Conservation (phyloP, 64 coral and sea anemone species). For the Catalaphyllia jardinei region DNA sequence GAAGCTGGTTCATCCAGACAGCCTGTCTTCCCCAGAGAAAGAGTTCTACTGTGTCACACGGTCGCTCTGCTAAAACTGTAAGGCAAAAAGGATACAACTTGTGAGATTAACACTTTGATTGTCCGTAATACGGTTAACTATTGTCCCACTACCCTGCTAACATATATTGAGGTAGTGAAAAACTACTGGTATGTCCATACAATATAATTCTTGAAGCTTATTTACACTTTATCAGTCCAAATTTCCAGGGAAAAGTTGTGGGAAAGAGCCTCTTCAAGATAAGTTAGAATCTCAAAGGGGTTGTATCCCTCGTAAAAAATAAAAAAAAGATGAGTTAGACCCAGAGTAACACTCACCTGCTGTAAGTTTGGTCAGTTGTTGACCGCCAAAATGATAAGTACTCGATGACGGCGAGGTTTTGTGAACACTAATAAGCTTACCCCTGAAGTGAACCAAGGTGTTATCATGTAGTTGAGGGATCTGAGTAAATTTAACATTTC, state of each 20-base stretch:
- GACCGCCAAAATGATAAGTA: slow-evolving; percentile 48
- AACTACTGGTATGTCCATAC: too few species aligned
- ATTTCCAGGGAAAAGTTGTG: too few species aligned
- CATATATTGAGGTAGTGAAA: too few species aligned
- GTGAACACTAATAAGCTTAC: slow-evolving; percentile 42
- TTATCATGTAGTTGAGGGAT: slow-evolving; percentile 45
- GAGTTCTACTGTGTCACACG: slow-evolving; percentile 52
- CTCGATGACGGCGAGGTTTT: background rate
- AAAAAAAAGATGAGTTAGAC: too few species aligned
- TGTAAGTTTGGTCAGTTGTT: slow-evolving; percentile 57
- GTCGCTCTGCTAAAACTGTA: slow-evolving; percentile 62
- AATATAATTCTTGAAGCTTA: too few species aligned
- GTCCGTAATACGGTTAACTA: too few species aligned
- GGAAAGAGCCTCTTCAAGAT: background rate
- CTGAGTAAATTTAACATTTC: slow-evolving; percentile 34
- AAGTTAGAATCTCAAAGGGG: too few species aligned
- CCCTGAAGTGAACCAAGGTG: slow-evolving; percentile 76
- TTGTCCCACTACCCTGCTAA: too few species aligned
- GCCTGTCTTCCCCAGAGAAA: slow-evolving; percentile 83
- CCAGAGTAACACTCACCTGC: slow-evolving; percentile 28
- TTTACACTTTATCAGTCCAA: too few species aligned
- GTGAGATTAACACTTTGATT: background rate
- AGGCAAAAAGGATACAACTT: background rate
- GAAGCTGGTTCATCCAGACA: slow-evolving; percentile 57
- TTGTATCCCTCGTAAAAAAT: too few species aligned